A percentile compares a stretch with the other conserved stretches of the same genome.
Conservation (phyloP, 1,140 invertebrate species). For the Bombus impatiens region DNA sequence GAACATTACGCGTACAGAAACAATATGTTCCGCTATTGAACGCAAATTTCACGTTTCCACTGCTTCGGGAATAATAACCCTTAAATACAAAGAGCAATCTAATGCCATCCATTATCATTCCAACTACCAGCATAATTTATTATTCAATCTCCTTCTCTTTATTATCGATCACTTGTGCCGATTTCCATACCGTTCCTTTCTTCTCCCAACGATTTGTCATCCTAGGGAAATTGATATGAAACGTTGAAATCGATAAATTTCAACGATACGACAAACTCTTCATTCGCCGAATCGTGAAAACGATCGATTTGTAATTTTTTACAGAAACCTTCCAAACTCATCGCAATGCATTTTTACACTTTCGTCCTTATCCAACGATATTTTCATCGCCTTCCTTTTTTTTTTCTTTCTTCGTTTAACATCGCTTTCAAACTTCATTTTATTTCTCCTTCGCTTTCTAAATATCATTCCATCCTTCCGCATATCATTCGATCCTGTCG, state of each 20-base stretch:
- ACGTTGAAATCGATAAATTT: not conserved
- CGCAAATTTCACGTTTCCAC: constrained; percentile 33
- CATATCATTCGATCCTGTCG: no score
- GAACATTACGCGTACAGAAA: not conserved
- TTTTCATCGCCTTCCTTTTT: no score
- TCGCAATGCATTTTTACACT: no score
- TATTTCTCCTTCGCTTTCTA: no score
- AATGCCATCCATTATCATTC: not conserved
- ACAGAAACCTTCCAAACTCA: not conserved
- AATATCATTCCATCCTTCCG: no score
- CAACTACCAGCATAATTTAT: not conserved
- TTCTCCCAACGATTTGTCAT: no score
- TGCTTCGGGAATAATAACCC: constrained; percentile 11
- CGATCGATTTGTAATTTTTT: not conserved
- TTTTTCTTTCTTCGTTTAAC: no score
- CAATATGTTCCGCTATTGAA: constrained; percentile 27
- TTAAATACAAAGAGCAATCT: constrained; percentile 11
- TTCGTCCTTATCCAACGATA: accelerated
- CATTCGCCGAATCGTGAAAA: not conserved
- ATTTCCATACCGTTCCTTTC: not conserved
- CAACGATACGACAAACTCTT: not conserved
- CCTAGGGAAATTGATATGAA: not conserved
- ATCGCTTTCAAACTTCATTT: no score
- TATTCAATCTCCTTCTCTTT: constrained; percentile 1
- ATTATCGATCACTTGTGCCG: not conserved